Evolutionary conservation across 2,797 vertebrate genomes (phyloP), one percentile per base, ranked within the genome.

Genomic region (Bryconaethiops microstoma): DNA sequence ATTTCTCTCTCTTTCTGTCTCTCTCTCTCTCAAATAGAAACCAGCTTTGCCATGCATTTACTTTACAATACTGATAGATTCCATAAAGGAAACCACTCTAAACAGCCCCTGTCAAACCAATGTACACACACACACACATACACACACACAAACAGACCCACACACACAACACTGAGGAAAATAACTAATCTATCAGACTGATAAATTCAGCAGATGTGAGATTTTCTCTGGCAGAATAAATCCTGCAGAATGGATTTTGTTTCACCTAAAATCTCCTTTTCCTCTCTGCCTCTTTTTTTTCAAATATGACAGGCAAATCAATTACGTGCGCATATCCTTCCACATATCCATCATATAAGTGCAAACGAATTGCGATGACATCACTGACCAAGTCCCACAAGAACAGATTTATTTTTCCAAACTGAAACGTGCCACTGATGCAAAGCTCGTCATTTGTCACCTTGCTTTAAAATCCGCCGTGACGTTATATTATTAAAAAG

Each of bases 271-370:
- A 94, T 92, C 91, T 90, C 83, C 81, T 92, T 92, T 89, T 87
- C 91, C 84, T 81, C n/a, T 29, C 87, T 89, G 81, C 87, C 89
- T 92, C 92, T 92, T 90, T 90, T 92, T 91, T 94, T 91, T 85
- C 88, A 86, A 92, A 91, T 93, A 89, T 92, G 93, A 94, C 92
- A 94, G 94, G 90, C 92, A 90, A 92, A 90, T 88, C 80, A 91
- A 93, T 91, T 92, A 90, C 89, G 82, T 91, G 39, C 90, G 92
- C 92, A 91, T 77, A 91, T 93, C 92, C 93, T 94, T 94, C 94
- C 93, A 93, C 90, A 92, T 92, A 95, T 94, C 91, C 40, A 89
- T 94, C 93, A 94, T 90, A 86, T 88, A 89, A 92, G 91, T 91
- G 91, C 79, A 84, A 92, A 87, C 92, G 90, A 95, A 95, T 82